Conservation (phyloP, 2,888 invertebrate species). For the Trichogramma dendrolimi region DNA sequence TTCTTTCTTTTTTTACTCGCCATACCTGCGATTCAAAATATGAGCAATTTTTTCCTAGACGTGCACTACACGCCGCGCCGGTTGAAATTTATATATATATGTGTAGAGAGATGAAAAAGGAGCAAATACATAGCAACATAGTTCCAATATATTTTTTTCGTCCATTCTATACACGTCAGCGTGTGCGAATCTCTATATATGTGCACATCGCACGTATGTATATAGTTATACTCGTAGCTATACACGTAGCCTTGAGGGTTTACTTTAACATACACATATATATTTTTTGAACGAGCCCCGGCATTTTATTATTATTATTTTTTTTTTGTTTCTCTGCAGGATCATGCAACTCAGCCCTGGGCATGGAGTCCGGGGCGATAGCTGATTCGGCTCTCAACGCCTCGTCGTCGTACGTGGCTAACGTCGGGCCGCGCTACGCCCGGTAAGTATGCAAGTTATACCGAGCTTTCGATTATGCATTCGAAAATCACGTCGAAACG, state of each 20-base stretch:
- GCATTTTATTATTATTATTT: conserved; percentile 18
- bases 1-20: no score
- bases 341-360: conserved; percentile 62
- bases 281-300: conserved; percentile 3
- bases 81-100: background rate
- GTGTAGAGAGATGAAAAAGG: background rate
- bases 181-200: background rate
- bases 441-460: conserved; percentile 55
- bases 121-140: conserved; percentile 5
- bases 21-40: no score
- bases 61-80: background rate
- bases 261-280: background rate
- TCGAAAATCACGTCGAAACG: no score
- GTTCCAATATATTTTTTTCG: conserved; percentile 8
- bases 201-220: background rate
- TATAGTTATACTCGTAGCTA: background rate
- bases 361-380: conserved; percentile 70
- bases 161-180: conserved; percentile 1
- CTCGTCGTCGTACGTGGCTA: conserved; percentile 67
- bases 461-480: background rate
- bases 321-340: conserved; percentile 52
- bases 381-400: conserved; percentile 66
- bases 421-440: conserved; percentile 67
- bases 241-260: conserved; percentile 6
- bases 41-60: no score